Base-by-base conservation (phyloP, 2,113 vertebrate genomes). In the Fulmarus glacialis region DNA sequence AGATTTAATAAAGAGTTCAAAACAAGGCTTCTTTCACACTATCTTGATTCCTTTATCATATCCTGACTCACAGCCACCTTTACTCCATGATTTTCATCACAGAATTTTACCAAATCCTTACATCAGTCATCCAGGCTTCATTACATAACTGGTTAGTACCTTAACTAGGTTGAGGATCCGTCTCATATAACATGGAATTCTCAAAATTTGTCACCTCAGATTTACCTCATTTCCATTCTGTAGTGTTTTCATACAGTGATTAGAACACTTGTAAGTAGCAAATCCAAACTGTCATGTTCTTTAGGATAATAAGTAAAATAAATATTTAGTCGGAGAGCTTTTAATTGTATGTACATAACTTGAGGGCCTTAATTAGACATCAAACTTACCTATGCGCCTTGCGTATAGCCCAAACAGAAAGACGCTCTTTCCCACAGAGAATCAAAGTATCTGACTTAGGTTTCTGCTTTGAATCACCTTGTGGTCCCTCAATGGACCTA, bases 341-440 rank as follows among this genome's bases (percentile, higher is more conserved):
- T 68, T 36, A 80, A 56, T n/a, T 20, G 19, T 30, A n/a, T 0
- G 0, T 29, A 32, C 2, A 3, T 24, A 64, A 73, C 7, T 32
- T 34, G 34, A 12, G 38, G 27, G 38, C 52, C n/a, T 71, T 38
- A 91, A 75, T 80, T 27, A 74, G 11, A 77, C 26, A 48, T 11
- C 21, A 70, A 40, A 55, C 14, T 66, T 74, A 66, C 9, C 8
- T 10, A 50, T 1, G 19, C 8, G 56, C 36, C 17, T 83, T 36
- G 40, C 4, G 12, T 7, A 34, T 1, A 62, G 17, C 8, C 20
- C 17, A 63, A 83, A 63, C 5, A 87, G 47, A 75, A 90, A 77
- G 6, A 24, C 0, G 0, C 0, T 56, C 11, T 48, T 86, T 58
- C 45, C 32, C 40, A 67, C 22, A 23, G 15, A 62, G 29, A 66